Percentiles rank a stretch among this genome's conserved stretches.
Conservation (phyloP, 2,888 invertebrate species). For the Molanna angustata region DNA sequence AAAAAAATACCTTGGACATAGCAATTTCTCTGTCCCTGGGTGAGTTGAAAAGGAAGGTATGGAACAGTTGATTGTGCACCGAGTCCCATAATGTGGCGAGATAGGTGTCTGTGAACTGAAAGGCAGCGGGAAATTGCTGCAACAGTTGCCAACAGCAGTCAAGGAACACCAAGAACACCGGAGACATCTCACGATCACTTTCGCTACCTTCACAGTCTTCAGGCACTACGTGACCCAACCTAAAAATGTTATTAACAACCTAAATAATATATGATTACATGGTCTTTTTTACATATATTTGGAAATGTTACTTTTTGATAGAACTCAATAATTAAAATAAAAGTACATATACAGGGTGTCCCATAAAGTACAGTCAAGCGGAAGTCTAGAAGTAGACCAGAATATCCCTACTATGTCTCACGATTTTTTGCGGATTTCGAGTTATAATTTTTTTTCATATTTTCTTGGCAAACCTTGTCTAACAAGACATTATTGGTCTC, state of each 20-base stretch:
- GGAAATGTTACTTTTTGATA: too few relatives aligned
- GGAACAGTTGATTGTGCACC: constrained; percentile 82
- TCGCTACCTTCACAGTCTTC: constrained; percentile 47
- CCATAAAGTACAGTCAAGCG: too few relatives aligned
- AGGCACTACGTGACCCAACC: constrained; percentile 67
- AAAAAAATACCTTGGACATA: constrained; percentile 57
- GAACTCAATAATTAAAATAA: too few relatives aligned
- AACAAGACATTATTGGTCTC: too few relatives aligned
- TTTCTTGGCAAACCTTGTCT: too few relatives aligned
- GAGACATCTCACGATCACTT: constrained; percentile 59
- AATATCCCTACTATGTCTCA: too few relatives aligned
- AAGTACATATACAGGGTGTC: too few relatives aligned
- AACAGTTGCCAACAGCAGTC: constrained; percentile 93
- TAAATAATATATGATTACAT: too few relatives aligned
- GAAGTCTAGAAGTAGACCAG: too few relatives aligned
- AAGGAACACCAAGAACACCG: constrained; percentile 85
- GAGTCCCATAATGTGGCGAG: constrained; percentile 91
- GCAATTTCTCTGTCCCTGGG: constrained; percentile 73
- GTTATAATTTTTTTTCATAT: too few relatives aligned
- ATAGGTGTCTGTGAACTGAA: constrained; percentile 91
- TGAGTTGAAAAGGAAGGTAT: constrained; percentile 90
- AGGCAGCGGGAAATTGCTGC: constrained; percentile 83
- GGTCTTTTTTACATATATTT: too few relatives aligned
- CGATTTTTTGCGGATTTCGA: too few relatives aligned
- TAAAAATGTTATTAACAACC: constrained; percentile 35